Evolutionary conservation across 2,888 invertebrate genomes (phyloP), one percentile per base, ranked within the genome.

Genomic region (Eilema caniola): DNA sequence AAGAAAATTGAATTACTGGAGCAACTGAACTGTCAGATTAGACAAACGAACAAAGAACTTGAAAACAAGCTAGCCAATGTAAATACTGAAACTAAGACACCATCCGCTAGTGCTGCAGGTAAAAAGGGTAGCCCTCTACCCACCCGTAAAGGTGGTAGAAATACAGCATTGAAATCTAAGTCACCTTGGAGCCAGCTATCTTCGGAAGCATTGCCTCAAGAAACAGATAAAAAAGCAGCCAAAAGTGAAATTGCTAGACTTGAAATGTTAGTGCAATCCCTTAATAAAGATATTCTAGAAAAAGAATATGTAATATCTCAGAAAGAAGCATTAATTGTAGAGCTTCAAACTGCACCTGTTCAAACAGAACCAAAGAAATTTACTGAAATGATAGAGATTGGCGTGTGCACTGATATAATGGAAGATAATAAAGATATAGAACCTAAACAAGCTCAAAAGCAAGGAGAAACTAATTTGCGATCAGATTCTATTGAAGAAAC

Each of bases 1-100:
- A 93, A 95, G 83, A 90, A 96, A 81, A 89, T 97, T 67, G 95
- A 96, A 79, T 86, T 93, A 69, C 88, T 96, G 47, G 93, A 96
- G 80, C 94, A 95, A 85, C 85, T 95, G 16, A 93, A 96, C 74
- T 95, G 92, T 73, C 92, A 95, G 83, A 94, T 97, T 41, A 92
- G 95, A 76, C 92, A 93, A 79, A 93, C 95, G 59, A 95, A 95
- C 78, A 94, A 95, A 73, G 95, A 96, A 78, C 90, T 96, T 28
- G 96, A 96, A 89, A 92, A 90, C 68, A 96, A 95, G 86, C 86
- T 96, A 59, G 89, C 91, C 14, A 88, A 84, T 67, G 79, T 86
- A 23, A 90, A 81, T 76, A 75, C 83, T 68, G 93, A 94, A 72
- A 57, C 86, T 47, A 95, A 95, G 85, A 73, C 86, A 24, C 73